A percentile compares a stretch with the other conserved stretches of the same genome.
phyloP scores from a whole-genome alignment of 1,140 invertebrate species.

The Oncopodura yosiiana region DNA sequence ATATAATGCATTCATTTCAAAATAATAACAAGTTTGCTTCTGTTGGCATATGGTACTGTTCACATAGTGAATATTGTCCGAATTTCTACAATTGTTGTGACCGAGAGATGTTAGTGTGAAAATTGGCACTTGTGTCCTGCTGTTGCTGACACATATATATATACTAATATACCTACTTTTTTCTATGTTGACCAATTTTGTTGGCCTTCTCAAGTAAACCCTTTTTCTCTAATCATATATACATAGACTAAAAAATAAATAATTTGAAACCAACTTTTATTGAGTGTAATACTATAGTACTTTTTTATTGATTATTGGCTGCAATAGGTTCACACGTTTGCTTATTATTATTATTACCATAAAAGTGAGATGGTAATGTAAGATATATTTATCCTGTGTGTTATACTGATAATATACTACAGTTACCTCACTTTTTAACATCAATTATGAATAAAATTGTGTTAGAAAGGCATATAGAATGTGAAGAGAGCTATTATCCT shows the following conservation, averaged over 20 bases:
- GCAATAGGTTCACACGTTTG: too few species aligned
- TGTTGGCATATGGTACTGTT: neutral
- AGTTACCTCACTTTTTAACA: too few species aligned
- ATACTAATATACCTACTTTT: neutral
- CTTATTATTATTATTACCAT: too few species aligned
- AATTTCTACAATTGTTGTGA: neutral
- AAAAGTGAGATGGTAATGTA: too few species aligned
- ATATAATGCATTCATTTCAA: neutral
- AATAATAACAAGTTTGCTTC: neutral
- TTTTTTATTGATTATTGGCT: neutral
- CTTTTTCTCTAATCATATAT: neutral
- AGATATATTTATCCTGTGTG: too few species aligned
- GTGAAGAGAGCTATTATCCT: neutral
- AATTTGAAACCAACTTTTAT: too few species aligned
- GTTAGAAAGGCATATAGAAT: too few species aligned
- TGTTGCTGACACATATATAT: conserved; percentile 4
- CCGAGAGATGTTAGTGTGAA: conserved; percentile 3
- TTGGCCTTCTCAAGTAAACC: neutral
- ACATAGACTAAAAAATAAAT: too few species aligned
- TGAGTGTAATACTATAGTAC: too few species aligned
- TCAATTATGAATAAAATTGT: too few species aligned
- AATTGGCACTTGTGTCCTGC: conserved; percentile 16
- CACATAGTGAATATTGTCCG: neutral
- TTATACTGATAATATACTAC: too few species aligned
- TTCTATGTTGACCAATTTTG: neutral